phyloP scores from a whole-genome alignment of 1,140 invertebrate species.

The Diprion similis region DNA sequence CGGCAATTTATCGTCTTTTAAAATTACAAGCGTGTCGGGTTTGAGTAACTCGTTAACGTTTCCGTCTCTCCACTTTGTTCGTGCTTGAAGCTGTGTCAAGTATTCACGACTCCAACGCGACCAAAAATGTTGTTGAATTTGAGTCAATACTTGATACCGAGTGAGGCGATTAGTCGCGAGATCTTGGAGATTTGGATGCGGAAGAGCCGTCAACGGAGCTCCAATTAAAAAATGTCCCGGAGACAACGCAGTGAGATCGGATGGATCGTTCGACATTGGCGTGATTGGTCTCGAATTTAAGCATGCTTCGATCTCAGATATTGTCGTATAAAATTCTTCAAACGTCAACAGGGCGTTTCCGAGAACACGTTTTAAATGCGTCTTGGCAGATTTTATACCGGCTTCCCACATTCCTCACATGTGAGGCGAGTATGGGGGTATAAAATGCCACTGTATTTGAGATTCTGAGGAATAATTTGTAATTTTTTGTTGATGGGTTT shows the following conservation, averaged over 20 bases:
- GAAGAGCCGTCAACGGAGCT: background rate
- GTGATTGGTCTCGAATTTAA: constrained; percentile 22
- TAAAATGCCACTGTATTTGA: constrained; percentile 45
- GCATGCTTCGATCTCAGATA: constrained; percentile 16
- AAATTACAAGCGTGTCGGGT: constrained; percentile 18
- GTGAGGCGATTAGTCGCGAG: constrained; percentile 21
- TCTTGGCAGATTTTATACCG: constrained; percentile 47
- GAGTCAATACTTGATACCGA: constrained; percentile 26
- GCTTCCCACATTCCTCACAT: constrained; percentile 56
- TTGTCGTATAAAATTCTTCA: constrained; percentile 30
- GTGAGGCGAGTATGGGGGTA: constrained; percentile 48
- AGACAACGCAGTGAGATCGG: constrained; percentile 7
- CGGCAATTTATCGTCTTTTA: constrained; percentile 26
- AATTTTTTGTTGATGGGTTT: constrained; percentile 17
- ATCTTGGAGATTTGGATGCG: constrained; percentile 10
- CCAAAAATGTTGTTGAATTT: constrained; percentile 35
- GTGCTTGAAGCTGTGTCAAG: constrained; percentile 32
- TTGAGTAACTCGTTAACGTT: constrained; percentile 10
- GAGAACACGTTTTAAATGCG: constrained; percentile 31
- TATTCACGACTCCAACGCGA: constrained; percentile 36
- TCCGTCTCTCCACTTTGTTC: constrained; percentile 34
- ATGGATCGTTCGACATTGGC: constrained; percentile 27
- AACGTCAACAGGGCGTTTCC: constrained; percentile 26
- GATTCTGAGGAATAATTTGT: background rate
- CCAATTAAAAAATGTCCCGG: constrained; percentile 21